Percentiles rank a stretch among this genome's conserved stretches.
phyloP scores from a whole-genome alignment of 2,113 vertebrate genomes.

The Chunga burmeisteri region DNA sequence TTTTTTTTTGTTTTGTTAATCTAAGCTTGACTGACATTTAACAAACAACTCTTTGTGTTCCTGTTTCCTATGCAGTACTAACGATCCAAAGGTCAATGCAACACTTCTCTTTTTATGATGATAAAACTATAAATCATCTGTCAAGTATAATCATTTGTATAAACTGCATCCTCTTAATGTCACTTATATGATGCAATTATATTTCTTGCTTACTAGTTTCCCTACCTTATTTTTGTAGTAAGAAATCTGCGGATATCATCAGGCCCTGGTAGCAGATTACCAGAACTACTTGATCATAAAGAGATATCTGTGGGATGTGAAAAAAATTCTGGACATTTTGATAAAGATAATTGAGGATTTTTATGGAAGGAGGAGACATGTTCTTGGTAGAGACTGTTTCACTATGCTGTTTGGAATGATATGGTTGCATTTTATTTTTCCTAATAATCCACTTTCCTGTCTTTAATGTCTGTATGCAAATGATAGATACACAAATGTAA shows the following conservation, averaged over 20 bases:
- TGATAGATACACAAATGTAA: not conserved
- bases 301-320: not conserved
- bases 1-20: not conserved
- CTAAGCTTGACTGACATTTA: not conserved
- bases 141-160: not conserved
- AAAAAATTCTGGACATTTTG: not conserved
- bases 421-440: not conserved
- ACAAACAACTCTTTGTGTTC: not conserved
- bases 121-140: not conserved
- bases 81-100: not conserved
- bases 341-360: not conserved
- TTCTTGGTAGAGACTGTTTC: not conserved
- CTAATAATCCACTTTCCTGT: accelerated
- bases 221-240: not conserved
- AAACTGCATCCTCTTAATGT: not conserved
- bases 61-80: not conserved
- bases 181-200: not conserved
- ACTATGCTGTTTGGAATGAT: not conserved
- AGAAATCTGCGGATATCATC: not conserved
- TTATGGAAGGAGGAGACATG: not conserved
- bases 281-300: not conserved
- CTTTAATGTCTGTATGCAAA: not conserved
- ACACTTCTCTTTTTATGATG: not conserved
- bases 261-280: not conserved
- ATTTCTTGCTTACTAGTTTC: not conserved